Evolutionary conservation across 2,888 invertebrate species (phyloP).

Genomic region (Cactoblastis cactorum): DNA sequence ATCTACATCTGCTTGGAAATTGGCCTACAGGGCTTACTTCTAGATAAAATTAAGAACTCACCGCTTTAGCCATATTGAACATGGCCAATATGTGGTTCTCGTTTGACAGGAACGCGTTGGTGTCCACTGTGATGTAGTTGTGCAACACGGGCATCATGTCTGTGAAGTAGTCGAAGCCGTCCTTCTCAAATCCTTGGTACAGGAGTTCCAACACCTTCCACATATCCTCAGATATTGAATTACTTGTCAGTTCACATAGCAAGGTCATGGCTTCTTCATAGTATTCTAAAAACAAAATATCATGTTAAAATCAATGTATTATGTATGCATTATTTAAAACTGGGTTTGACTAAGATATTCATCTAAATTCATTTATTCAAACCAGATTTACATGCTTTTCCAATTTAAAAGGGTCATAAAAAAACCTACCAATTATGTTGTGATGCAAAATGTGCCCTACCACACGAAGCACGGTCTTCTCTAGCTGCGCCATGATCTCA

Average conservation of each 20-base stretch:
- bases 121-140: conserved; percentile 98
- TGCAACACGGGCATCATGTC: conserved; percentile 99
- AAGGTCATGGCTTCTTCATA: conserved; percentile 98
- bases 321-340: too few relatives aligned
- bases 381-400: too few relatives aligned
- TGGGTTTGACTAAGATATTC: too few relatives aligned
- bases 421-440: conserved; percentile 85
- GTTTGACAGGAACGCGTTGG: conserved; percentile 94
- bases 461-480: conserved; percentile 94
- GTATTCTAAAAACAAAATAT: conserved; percentile 93
- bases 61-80: conserved; percentile 96
- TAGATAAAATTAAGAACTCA: conserved; percentile 64
- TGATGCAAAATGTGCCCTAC: conserved; percentile 90
- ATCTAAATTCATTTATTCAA: too few relatives aligned
- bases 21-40: too few relatives aligned
- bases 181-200: conserved; percentile 94
- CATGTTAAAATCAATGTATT: too few relatives aligned
- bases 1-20: too few relatives aligned
- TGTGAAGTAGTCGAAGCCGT: conserved; percentile 96
- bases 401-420: background rate
- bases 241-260: conserved; percentile 93
- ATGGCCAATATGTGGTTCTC: conserved; percentile 93
- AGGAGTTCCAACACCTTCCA: conserved; percentile 96
- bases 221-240: conserved; percentile 94
- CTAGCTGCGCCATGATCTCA: conserved; percentile 91